Evolutionary conservation across 2,797 vertebrate species (phyloP).

Genomic region (Eremophila alpestris): DNA sequence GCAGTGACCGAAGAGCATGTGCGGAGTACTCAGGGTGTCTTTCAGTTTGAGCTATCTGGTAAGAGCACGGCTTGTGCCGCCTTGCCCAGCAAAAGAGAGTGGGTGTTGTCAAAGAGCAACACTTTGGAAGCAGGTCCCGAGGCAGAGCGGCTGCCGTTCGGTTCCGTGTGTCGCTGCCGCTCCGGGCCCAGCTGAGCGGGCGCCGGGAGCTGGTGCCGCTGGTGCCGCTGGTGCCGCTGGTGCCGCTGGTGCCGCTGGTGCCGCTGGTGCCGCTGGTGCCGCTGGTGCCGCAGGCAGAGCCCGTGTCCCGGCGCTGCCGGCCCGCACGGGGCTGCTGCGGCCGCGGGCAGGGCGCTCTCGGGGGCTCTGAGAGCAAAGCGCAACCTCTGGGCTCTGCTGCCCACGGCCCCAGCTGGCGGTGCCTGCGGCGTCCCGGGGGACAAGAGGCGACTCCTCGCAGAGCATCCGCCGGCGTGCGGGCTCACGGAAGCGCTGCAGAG

Average conservation of each 20-base stretch:
- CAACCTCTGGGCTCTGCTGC: not conserved
- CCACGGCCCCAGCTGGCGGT: fast-evolving
- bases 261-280: fast-evolving
- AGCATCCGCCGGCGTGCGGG: fast-evolving
- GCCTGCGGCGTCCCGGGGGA: fast-evolving
- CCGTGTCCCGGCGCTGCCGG: not conserved
- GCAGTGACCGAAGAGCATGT: not conserved
- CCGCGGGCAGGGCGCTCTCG: fast-evolving
- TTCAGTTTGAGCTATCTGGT: not conserved
- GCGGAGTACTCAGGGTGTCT: not conserved
- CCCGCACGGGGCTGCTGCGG: fast-evolving
- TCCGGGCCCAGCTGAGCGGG: fast-evolving
- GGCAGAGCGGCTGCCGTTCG: fast-evolving
- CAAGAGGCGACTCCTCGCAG: fast-evolving
- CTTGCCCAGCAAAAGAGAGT: not conserved
- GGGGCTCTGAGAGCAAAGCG: fast-evolving
- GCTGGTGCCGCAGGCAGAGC: fast-evolving
- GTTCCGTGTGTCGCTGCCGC: fast-evolving
- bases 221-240: fast-evolving
- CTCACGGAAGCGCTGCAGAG: fast-evolving
- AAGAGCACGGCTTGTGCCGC: not conserved
- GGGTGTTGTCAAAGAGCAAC: fast-evolving
- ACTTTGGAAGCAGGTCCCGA: fast-evolving
- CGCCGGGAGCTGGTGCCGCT: fast-evolving
- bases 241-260: fast-evolving